Evolutionary conservation across 2,888 invertebrate genomes (phyloP).

Genomic region (Drosophila villosipedis): DNA sequence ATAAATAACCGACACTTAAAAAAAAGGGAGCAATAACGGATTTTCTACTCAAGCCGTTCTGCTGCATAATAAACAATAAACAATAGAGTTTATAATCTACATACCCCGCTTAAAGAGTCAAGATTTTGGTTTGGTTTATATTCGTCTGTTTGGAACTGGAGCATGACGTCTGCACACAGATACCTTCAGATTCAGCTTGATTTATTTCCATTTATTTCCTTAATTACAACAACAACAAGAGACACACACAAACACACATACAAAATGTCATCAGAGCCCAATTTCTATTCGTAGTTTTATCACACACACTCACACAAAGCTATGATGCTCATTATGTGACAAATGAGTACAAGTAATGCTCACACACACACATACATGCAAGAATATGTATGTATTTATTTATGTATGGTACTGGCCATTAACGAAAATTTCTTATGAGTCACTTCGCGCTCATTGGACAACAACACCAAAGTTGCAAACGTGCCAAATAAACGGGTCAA

Average conservation of each 20-base stretch:
- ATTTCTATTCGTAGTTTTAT: conserved; percentile 14
- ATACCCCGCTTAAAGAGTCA: neutral
- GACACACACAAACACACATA: neutral
- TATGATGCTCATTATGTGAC: conserved; percentile 36
- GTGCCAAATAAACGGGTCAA: conserved; percentile 59
- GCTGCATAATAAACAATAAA: neutral
- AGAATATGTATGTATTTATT: conserved; percentile 14
- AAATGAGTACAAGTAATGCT: conserved; percentile 16
- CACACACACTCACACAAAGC: conserved; percentile 2
- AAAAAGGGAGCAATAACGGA: neutral
- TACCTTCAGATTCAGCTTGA: conserved; percentile 24
- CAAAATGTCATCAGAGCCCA: conserved; percentile 20
- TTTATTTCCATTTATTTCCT: conserved; percentile 29
- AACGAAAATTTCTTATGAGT: conserved; percentile 58
- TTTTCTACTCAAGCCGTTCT: neutral
- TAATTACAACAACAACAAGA: conserved; percentile 15
- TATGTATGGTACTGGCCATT: conserved; percentile 27
- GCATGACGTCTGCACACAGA: conserved; percentile 30
- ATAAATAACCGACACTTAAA: neutral
- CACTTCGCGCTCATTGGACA: conserved; percentile 45
- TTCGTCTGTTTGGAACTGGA: conserved; percentile 23
- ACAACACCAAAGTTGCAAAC: conserved; percentile 41
- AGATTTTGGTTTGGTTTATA: neutral
- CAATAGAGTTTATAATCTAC: neutral
- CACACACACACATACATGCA: conserved; percentile 7